Evolutionary conservation across 2,797 vertebrate genomes (phyloP), one percentile per base, ranked within the genome.

Genomic region (Mico argentatus): DNA sequence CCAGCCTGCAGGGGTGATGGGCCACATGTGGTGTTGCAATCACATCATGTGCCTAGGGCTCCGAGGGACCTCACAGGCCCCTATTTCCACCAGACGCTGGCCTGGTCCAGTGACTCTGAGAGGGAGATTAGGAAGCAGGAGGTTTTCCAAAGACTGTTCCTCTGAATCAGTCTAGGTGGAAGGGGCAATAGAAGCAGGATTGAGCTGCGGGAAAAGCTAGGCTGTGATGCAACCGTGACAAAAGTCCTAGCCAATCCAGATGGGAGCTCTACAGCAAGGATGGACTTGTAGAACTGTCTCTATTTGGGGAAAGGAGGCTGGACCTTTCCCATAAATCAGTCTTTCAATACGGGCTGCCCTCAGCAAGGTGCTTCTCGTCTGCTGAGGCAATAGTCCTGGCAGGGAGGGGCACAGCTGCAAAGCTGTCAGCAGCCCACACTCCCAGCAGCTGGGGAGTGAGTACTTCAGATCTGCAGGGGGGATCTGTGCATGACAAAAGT

Each of bases 381-480:
- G 15, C 39, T 22, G 10, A 24, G 57, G 59, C 52, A 77, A 79
- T 4, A 52, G n/a, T 44, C 67, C 41, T 9, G 30, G 48, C 5
- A 8, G 46, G 24, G 57, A 22, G 24, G 30, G 20, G 1, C 36
- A 36, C 36, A 41, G 33, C 33, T 12, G 39, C 5, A 7, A 7
- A n/a, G 24, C 41, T 24, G 0, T 39, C 36, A 14, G 2, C 41
- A 46, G 48, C 44, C 67, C 7, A 24, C 39, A 13, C 30, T 30
- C 44, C 33, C 81, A 46, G 30, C 3, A 33, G 7, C 1, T n/a
- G 59, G 50, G 22, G 1, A 39, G 7, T 41, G 50, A 44, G 27
- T 0, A 1, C 30, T n/a, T 50, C 64, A 8, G 39, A 50, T 30
- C 41, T 44, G 24, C 7, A 20, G 11, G 22, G 1, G 26, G 30